Evolutionary conservation across 2,888 invertebrate species (phyloP), one percentile per base, ranked within the genome.

Genomic region (Philaethria dido): DNA sequence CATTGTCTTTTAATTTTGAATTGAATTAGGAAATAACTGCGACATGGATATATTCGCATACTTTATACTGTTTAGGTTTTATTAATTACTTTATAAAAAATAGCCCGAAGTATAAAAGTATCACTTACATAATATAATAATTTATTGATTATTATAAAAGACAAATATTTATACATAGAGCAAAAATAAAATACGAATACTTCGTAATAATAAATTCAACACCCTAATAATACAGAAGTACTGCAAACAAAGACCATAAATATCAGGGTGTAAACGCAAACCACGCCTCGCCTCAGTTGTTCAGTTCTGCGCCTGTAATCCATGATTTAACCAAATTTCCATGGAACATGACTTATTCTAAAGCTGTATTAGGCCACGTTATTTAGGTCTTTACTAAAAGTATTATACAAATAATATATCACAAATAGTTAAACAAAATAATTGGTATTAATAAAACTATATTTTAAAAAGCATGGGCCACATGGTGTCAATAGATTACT

Each of bases 251-350:
- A 59, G 74, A 73, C 73, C 64, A 78, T 81, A 81, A 81, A 80
- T 77, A 80, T 76, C 67, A 66, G 66, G 72, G 73, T 72, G 76
- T 75, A 69, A 75, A 70, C 68, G 73, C 72, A 73, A 74, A 74
- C 67, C 66, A 68, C 73, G 70, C 71, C 57, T 57, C 70, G 69
- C 69, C 57, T 57, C 69, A 75, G 70, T 74, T 69, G 63, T 69
- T 66, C 68, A 73, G 74, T 74, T 73, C 73, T 73, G 74, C 75
- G 73, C 73, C 72, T 72, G 71, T 73, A 75, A 76, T 76, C 78
- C 64, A 57, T 68, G 57, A 64, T 42, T 57, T 57, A 57, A 62
- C 47, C 48, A 50, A 66, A 69, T 54, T 64, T 64, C 66, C 59
- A 64, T 69, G 64, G 62, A 66, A 66, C 60, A 63, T 39, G 63